phyloP scores from a whole-genome alignment of 2,113 vertebrate genomes.

The Neopipo cinnamomea region DNA sequence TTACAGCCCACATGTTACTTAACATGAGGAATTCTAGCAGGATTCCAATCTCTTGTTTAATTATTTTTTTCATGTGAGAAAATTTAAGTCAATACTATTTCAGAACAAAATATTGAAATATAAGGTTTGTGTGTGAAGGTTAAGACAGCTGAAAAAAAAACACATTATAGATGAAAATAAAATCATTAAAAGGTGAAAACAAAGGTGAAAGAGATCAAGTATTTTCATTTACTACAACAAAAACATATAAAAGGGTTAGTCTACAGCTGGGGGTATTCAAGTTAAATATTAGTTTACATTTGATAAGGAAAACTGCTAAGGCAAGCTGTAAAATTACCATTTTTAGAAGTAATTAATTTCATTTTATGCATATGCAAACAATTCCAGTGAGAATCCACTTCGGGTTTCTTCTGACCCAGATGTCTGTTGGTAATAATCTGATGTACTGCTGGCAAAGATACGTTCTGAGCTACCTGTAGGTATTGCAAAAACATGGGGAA shows the following conservation, averaged over 20 bases:
- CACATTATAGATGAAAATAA: not conserved
- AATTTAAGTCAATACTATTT: not conserved
- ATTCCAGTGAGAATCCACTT: not conserved
- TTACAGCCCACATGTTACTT: not conserved
- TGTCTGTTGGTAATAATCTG: not conserved
- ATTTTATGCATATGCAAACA: not conserved
- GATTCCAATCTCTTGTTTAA: not conserved
- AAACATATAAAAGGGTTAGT: not conserved
- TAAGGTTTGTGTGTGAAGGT: not conserved
- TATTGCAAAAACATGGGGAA: not conserved
- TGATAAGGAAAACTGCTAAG: not conserved
- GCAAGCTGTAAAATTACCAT: not conserved
- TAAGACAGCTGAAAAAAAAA: not conserved
- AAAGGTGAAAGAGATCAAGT: not conserved
- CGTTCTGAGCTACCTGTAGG: not conserved
- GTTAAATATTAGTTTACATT: slow-evolving; percentile 2
- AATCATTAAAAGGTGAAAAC: not conserved
- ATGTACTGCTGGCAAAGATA: not conserved
- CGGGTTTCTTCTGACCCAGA: not conserved
- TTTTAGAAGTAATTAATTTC: not conserved
- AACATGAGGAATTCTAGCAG: not conserved
- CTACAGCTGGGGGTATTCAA: not conserved
- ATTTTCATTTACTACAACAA: not conserved
- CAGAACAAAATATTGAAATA: not conserved
- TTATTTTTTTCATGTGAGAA: not conserved